A percentile compares a stretch with the other conserved stretches of the same genome.
phyloP scores from a whole-genome alignment of 2,888 invertebrate species.

The Lasioglossum malachurum region DNA sequence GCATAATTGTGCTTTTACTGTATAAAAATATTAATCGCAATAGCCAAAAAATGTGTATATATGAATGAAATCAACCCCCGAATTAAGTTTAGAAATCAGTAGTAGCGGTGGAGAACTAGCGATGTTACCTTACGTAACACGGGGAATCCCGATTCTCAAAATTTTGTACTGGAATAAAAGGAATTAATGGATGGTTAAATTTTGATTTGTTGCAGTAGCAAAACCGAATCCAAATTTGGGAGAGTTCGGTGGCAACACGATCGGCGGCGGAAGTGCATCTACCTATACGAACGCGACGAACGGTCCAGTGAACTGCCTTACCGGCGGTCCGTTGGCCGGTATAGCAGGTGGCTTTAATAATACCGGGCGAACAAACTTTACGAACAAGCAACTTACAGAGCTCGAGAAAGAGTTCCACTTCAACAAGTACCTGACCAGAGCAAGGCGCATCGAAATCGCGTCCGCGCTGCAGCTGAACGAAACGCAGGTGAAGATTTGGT shows the following conservation, averaged over 20 bases:
- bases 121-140: neutral
- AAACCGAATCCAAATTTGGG: slow-evolving; percentile 76
- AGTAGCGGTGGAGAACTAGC: no score
- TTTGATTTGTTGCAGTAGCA: slow-evolving; percentile 76
- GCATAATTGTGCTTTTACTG: neutral
- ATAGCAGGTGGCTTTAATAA: slow-evolving; percentile 87
- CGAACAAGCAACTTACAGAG: slow-evolving; percentile 99
- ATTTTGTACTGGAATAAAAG: neutral
- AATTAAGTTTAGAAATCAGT: neutral
- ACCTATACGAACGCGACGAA: slow-evolving; percentile 72
- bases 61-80: neutral
- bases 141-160: neutral
- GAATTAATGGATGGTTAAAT: neutral
- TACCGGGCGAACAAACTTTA: slow-evolving; percentile 99
- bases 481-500: slow-evolving; percentile 99
- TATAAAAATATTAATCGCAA: neutral
- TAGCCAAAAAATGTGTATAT: neutral
- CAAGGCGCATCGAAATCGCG: slow-evolving; percentile 98
- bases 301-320: slow-evolving; percentile 73
- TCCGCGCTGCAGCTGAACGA: slow-evolving; percentile 98
- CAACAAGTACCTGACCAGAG: slow-evolving; percentile 99
- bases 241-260: slow-evolving; percentile 76
- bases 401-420: slow-evolving; percentile 99
- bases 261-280: slow-evolving; percentile 68
- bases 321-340: slow-evolving; percentile 73